Evolutionary conservation across 2,113 vertebrate species (phyloP).

Genomic region (Oncorhynchus kisutch): DNA sequence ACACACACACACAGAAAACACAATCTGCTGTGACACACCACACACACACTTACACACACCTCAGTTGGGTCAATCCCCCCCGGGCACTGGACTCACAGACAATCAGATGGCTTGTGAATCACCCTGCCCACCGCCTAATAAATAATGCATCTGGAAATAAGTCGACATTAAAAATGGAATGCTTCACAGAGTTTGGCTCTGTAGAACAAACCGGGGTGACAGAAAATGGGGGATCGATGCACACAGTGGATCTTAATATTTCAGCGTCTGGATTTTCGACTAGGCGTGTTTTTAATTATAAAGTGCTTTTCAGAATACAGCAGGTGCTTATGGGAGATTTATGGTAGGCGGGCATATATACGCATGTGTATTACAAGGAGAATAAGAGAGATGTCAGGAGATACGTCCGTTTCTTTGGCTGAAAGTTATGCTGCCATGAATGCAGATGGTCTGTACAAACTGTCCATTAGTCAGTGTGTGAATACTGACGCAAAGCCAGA

Average conservation of each 20-base stretch:
- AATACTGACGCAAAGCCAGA: not conserved
- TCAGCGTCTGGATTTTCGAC: conserved; percentile 24
- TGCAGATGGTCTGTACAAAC: conserved; percentile 26
- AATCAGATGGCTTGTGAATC: conserved; percentile 32
- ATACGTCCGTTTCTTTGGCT: conserved; percentile 13
- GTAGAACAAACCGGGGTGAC: conserved; percentile 35
- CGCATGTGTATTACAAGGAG: not conserved
- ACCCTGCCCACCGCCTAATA: conserved; percentile 16
- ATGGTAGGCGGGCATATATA: not conserved
- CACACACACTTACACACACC: not conserved
- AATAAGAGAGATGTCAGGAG: conserved; percentile 8
- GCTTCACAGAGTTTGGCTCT: conserved; percentile 29
- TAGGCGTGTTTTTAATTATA: conserved; percentile 21
- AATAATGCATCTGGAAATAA: conserved; percentile 43
- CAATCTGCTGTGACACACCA: not conserved
- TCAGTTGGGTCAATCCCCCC: not conserved
- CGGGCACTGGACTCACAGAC: conserved; percentile 14
- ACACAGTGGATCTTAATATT: conserved; percentile 33
- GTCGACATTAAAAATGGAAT: conserved; percentile 41
- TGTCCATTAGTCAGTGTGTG: conserved; percentile 15
- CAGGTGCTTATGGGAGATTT: not conserved
- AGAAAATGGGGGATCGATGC: conserved; percentile 25
- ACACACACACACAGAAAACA: too few species aligned
- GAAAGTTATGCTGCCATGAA: conserved; percentile 28
- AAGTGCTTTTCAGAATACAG: not conserved